Evolutionary conservation across 2,888 invertebrate genomes (phyloP), one percentile per base, ranked within the genome.

Genomic region (Drosophila ustulata): DNA sequence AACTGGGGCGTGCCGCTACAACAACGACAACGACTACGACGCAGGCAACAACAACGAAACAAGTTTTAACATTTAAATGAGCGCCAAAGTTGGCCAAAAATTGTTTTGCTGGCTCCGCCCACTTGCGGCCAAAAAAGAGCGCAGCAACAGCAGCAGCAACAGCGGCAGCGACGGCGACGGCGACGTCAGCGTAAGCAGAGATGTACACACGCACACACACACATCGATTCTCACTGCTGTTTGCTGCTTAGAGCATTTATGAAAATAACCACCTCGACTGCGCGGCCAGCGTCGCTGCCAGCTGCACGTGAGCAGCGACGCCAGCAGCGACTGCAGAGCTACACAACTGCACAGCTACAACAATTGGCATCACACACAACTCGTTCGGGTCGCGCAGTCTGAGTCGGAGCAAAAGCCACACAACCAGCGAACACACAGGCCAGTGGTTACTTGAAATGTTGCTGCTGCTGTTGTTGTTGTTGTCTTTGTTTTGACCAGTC

Each of bases 1-100:
- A 90, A 90, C 87, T 89, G 87, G 89, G 89, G 89, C 90, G 89
- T 90, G 90, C 82, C 89, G 83, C 82, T 71, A 71, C 71, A 79
- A 67, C 75, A 82, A 53, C 76, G 78, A 55, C 56, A 74, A 47
- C 64, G 55, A 28, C 58, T 68, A n/a, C 37, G 69, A n/a, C 32
- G 32, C 43, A 57, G 51, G 23, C 67, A 53, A 45, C 58, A 63
- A 62, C 46, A 63, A 47, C 53, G 49, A 66, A 82, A 80, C 73
- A 81, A 81, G 72, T 71, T 80, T 76, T 64, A 68, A 68, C 75
- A 86, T 81, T 82, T 75, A 87, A 87, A 87, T 88, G 87, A 88
- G 85, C 79, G 73, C 69, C 71, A 75, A 75, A 82, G 72, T 71
- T 87, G 69, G 87, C 82, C 72, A 80, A 76, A 78, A 78, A 75